phyloP scores from a whole-genome alignment of 1,140 invertebrate genomes.

The Drosophila rhopaloa region DNA sequence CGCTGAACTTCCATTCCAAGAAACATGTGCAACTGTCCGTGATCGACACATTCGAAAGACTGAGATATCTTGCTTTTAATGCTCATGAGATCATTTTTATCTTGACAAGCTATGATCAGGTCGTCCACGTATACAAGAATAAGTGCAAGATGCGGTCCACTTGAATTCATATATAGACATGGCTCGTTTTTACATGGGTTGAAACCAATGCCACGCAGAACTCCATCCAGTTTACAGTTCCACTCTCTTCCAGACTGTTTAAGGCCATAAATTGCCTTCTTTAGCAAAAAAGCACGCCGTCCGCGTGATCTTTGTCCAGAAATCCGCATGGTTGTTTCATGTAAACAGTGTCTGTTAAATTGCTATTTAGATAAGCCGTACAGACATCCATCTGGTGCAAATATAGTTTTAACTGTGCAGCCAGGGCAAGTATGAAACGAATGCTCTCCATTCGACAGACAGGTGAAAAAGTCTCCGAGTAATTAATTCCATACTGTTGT shows the following conservation, averaged over 20 bases:
- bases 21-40: background rate
- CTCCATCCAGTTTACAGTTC: too few relatives aligned
- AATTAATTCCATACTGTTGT: conserved; percentile 7
- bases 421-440: conserved; percentile 1
- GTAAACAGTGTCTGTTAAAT: background rate
- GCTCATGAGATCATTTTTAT: too few relatives aligned
- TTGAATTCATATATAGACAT: background rate
- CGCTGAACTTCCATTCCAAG: background rate
- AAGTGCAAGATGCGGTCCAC: too few relatives aligned
- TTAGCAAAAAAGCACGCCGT: background rate
- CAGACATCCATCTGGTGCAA: background rate
- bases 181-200: background rate
- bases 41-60: too few relatives aligned
- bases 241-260: too few relatives aligned
- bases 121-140: background rate
- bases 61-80: too few relatives aligned
- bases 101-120: too few relatives aligned
- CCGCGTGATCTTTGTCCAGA: background rate
- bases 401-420: conserved; percentile 3
- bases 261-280: background rate
- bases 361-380: background rate
- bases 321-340: background rate
- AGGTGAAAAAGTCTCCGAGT: background rate
- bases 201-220: too few relatives aligned
- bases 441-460: background rate